phyloP scores from a whole-genome alignment of 37 sponge, comb jelly and placozoan genomes.

The Axinella damicornis region DNA sequence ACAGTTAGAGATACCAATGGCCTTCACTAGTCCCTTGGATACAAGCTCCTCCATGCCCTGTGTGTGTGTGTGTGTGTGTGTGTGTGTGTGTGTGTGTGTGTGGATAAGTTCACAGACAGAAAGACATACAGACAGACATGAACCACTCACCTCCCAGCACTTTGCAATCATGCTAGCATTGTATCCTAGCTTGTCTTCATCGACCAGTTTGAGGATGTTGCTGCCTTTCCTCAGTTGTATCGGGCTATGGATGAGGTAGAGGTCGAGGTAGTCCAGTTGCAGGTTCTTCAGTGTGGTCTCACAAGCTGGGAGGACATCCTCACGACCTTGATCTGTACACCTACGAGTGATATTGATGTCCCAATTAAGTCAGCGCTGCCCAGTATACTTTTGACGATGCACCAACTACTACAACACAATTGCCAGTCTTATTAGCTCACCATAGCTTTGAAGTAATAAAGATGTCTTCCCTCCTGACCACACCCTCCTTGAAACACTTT shows the following conservation, averaged over 20 bases:
- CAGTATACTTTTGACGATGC: too few species aligned
- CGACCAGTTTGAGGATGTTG: slow-evolving; percentile 44
- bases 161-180: slow-evolving; percentile 28
- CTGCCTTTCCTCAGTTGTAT: slow-evolving; percentile 22
- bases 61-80: not conserved
- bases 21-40: slow-evolving; percentile 62
- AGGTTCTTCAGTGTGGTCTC: slow-evolving; percentile 81
- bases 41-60: slow-evolving; percentile 79
- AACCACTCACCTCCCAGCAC: slow-evolving; percentile 75
- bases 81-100: too few species aligned
- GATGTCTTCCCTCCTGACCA: slow-evolving; percentile 87
- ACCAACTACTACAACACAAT: too few species aligned
- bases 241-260: slow-evolving; percentile 90
- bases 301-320: slow-evolving; percentile 72
- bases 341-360: slow-evolving; percentile 28
- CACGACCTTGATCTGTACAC: slow-evolving; percentile 52
- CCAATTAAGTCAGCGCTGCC: too few species aligned
- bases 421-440: too few species aligned
- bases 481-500: slow-evolving; percentile 82
- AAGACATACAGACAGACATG: too few species aligned
- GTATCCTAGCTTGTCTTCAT: slow-evolving; percentile 66
- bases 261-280: slow-evolving; percentile 91
- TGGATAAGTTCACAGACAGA: too few species aligned
- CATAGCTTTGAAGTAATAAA: slow-evolving; percentile 91
- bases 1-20: slow-evolving; percentile 92